A percentile compares a stretch with the other conserved stretches of the same genome.
phyloP scores from a whole-genome alignment of 2,888 invertebrate species.

The Metallyticus violacea region DNA sequence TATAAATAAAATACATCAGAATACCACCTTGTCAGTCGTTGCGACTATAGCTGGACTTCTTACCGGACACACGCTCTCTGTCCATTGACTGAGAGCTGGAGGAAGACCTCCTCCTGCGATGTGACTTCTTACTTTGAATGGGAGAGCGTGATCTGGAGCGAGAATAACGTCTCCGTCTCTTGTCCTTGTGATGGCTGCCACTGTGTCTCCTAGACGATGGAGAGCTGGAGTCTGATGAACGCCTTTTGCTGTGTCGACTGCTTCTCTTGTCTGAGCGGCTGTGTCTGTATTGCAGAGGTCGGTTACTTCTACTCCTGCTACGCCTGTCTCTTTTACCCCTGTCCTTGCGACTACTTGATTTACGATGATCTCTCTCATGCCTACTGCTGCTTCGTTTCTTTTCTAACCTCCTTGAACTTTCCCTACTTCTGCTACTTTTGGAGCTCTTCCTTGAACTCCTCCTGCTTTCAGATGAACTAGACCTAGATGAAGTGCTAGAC shows the following conservation, averaged over 20 bases:
- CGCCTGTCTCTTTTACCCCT: conserved; percentile 23
- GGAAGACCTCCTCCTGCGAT: conserved; percentile 20
- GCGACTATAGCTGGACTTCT: conserved; percentile 31
- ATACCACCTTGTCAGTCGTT: conserved; percentile 32
- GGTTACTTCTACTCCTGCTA: background rate
- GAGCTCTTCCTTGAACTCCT: conserved; percentile 28
- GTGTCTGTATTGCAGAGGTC: conserved; percentile 5
- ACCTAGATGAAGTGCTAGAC: conserved; percentile 21
- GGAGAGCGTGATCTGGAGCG: conserved; percentile 27
- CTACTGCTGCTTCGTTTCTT: conserved; percentile 29
- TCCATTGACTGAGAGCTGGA: conserved; percentile 20
- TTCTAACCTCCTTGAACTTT: conserved; percentile 12
- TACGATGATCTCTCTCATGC: background rate
- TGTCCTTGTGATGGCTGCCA: background rate
- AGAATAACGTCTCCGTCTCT: conserved; percentile 22
- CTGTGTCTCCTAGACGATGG: background rate
- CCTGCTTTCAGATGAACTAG: conserved; percentile 27
- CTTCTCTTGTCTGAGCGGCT: conserved; percentile 35
- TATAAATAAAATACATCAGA: background rate
- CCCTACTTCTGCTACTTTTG: conserved; percentile 15
- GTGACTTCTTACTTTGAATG: conserved; percentile 23
- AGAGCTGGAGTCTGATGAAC: conserved; percentile 35
- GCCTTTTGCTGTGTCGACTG: conserved; percentile 40
- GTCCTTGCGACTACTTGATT: conserved; percentile 4
- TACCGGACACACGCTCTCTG: conserved; percentile 23